These are phyloP conservation scores for Neoscelio sp. DNA, from an alignment of 2,888 invertebrate species.

Conservation along the genomic window DNA sequence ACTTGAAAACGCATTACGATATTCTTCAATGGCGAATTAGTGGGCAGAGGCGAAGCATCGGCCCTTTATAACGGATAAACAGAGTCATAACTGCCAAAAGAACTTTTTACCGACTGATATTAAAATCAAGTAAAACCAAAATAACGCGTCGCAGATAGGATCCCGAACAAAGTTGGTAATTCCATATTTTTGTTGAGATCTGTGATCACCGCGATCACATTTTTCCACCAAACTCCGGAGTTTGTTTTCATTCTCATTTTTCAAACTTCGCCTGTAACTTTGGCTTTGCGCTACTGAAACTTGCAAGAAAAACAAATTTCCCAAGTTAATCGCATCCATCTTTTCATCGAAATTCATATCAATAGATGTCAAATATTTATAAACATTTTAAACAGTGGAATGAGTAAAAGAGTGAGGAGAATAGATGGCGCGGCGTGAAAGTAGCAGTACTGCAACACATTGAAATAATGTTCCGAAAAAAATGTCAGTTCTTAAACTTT, in stretches of 20 bases:
- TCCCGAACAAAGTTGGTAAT: slow-evolving; percentile 36
- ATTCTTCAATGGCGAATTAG: slow-evolving; percentile 25
- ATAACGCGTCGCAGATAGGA: slow-evolving; percentile 40
- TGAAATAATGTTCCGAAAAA: too few relatives aligned
- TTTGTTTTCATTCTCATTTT: slow-evolving; percentile 51
- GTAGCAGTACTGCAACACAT: too few relatives aligned
- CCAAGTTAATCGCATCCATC: slow-evolving; percentile 39
- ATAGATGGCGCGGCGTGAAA: too few relatives aligned
- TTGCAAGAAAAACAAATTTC: slow-evolving; percentile 43
- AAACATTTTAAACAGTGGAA: slow-evolving; percentile 14
- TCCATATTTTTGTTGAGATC: slow-evolving; percentile 53
- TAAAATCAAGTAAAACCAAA: slow-evolving; percentile 38
- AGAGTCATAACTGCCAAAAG: slow-evolving; percentile 47
- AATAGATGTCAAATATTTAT: slow-evolving; percentile 39
- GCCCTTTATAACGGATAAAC: slow-evolving; percentile 38
- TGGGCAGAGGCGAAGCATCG: slow-evolving; percentile 23
- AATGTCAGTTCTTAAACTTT: too few relatives aligned
- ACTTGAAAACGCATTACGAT: slow-evolving; percentile 37
- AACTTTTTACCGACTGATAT: slow-evolving; percentile 35
- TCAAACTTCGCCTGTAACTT: slow-evolving; percentile 45
- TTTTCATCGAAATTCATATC: slow-evolving; percentile 37
- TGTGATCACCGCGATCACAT: slow-evolving; percentile 48
- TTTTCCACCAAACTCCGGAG: slow-evolving; percentile 35
- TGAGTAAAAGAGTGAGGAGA: neutral
- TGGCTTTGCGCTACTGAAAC: slow-evolving; percentile 15